Conservation (phyloP, 1,140 invertebrate species). For the Camponotus floridanus region DNA sequence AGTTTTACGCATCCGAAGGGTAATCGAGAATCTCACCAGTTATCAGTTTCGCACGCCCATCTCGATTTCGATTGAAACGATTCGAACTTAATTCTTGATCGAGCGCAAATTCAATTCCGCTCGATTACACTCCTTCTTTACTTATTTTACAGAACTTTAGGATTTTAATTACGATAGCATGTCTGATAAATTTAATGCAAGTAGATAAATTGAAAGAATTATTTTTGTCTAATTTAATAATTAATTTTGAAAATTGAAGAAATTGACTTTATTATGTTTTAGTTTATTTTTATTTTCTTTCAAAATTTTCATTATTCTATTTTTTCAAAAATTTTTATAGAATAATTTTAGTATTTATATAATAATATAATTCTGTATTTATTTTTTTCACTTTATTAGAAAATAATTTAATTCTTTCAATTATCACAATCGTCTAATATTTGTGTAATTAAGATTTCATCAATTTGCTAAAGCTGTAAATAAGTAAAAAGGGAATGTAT, state of each 20-base stretch:
- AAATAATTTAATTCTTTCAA: not conserved
- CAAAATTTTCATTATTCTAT: too few species aligned
- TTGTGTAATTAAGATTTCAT: too few species aligned
- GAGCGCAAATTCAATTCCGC: slow-evolving; percentile 6
- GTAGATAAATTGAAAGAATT: too few species aligned
- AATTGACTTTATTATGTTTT: not conserved
- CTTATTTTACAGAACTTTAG: not conserved
- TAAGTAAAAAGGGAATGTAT: slow-evolving; percentile 6
- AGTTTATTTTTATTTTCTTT: too few species aligned
- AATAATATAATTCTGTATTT: not conserved
- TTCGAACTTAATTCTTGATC: not conserved
- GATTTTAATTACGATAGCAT: not conserved
- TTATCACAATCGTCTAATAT: not conserved
- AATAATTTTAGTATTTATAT: not conserved
- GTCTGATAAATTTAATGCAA: not conserved
- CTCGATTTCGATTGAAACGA: not conserved
- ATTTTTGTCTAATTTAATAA: not conserved
- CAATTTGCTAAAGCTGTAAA: not conserved
- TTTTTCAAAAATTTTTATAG: not conserved
- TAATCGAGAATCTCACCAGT: slow-evolving; percentile 30
- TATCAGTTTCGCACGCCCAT: slow-evolving; percentile 24
- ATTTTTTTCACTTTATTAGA: not conserved
- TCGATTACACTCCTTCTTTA: slow-evolving; percentile 22
- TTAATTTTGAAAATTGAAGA: not conserved
- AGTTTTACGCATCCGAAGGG: slow-evolving; percentile 53